A percentile compares a stretch with the other conserved stretches of the same genome.
phyloP scores from a whole-genome alignment of 2,888 invertebrate genomes.

The Andrena chrysosceles region DNA sequence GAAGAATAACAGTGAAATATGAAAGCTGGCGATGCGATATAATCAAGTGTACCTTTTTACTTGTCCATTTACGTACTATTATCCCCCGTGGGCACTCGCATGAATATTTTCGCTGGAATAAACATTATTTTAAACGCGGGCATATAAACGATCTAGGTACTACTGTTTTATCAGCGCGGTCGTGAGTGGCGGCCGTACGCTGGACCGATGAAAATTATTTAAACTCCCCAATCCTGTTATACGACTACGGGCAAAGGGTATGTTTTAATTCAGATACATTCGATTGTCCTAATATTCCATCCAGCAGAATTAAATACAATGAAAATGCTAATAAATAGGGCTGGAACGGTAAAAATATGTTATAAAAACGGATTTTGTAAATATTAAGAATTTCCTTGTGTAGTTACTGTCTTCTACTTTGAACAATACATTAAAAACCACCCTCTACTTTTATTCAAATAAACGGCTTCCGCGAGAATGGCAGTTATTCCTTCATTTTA shows the following conservation, averaged over 20 bases:
- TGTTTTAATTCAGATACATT: not conserved
- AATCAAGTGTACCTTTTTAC: constrained; percentile 33
- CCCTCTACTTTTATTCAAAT: not conserved
- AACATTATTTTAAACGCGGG: constrained; percentile 34
- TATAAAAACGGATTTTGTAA: not conserved
- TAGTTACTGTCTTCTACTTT: not conserved
- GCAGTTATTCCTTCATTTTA: no score
- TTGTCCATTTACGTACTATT: constrained; percentile 33
- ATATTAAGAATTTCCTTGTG: not conserved
- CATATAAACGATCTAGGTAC: constrained; percentile 21
- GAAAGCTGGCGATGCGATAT: constrained; percentile 18
- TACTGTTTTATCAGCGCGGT: constrained; percentile 28
- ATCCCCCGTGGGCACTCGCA: constrained; percentile 13
- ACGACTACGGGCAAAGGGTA: no score
- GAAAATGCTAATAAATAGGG: not conserved
- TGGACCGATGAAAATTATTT: not conserved
- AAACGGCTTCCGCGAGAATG: no score
- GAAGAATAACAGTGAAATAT: constrained; percentile 31
- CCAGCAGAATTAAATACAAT: not conserved
- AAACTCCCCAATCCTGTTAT: not conserved
- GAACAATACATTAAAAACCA: not conserved
- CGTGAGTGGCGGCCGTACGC: not conserved
- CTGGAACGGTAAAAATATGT: no score
- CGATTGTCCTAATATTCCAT: not conserved
- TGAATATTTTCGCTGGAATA: constrained; percentile 46